Conservation (phyloP, 2,888 invertebrate genomes). For the Mimas tiliae region DNA sequence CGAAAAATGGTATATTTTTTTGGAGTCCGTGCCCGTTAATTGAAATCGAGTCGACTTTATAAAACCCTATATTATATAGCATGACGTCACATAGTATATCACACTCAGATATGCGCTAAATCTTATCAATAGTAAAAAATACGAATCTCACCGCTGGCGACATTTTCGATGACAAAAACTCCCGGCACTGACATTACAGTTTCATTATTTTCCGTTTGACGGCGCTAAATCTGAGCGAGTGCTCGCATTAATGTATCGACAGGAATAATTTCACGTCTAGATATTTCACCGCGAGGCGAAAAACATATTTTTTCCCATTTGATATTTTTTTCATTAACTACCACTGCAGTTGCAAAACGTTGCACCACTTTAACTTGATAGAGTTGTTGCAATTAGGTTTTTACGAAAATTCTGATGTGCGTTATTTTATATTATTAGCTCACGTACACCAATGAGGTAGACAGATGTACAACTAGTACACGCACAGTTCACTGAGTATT, state of each 20-base stretch:
- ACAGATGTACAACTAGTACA: too few relatives aligned
- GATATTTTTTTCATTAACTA: constrained; percentile 35
- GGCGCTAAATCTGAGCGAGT: constrained; percentile 61
- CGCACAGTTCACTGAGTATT: too few relatives aligned
- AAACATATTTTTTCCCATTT: constrained; percentile 11
- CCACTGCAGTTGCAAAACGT: constrained; percentile 34
- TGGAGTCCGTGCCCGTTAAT: too few relatives aligned
- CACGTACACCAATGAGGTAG: too few relatives aligned
- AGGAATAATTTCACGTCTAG: constrained; percentile 59
- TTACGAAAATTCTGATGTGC: background rate
- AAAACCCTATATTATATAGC: too few relatives aligned
- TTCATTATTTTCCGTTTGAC: constrained; percentile 59
- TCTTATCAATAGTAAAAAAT: too few relatives aligned
- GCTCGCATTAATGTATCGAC: constrained; percentile 68
- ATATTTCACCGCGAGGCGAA: constrained; percentile 36
- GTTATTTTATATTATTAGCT: background rate
- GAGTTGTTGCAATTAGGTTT: background rate
- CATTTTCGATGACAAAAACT: constrained; percentile 32
- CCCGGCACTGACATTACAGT: constrained; percentile 41
- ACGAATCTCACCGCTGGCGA: too few relatives aligned
- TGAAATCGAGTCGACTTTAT: too few relatives aligned
- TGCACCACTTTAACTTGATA: constrained; percentile 18
- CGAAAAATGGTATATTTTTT: too few relatives aligned
- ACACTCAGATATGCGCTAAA: too few relatives aligned
- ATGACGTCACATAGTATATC: too few relatives aligned